These are phyloP conservation scores for Bradypodion pumilum DNA, from an alignment of 2,797 vertebrate species.

Conservation along the genomic window DNA sequence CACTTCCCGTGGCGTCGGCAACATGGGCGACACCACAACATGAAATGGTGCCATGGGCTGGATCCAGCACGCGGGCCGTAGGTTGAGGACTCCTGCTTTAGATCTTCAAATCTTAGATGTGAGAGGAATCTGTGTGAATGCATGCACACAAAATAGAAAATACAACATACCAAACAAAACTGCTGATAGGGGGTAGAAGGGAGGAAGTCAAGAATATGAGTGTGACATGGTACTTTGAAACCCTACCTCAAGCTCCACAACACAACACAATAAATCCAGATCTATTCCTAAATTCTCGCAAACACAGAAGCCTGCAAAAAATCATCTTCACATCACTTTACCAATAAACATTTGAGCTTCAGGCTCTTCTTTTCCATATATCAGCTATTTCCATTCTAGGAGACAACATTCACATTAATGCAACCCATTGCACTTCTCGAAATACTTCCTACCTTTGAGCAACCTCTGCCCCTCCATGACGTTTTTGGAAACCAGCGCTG, in stretches of 20 bases:
- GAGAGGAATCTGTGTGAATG: conserved; percentile 54
- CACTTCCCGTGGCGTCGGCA: too few relatives aligned
- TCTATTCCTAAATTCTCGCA: not conserved
- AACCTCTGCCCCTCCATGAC: conserved; percentile 85
- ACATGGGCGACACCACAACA: too few relatives aligned
- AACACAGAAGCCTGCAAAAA: conserved; percentile 40
- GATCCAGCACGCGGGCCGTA: too few relatives aligned
- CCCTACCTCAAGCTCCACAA: conserved; percentile 52
- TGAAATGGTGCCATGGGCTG: too few relatives aligned
- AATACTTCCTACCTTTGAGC: conserved; percentile 87
- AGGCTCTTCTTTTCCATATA: not conserved
- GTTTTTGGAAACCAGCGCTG: conserved; percentile 85
- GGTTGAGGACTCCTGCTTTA: too few relatives aligned
- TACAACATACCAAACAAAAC: conserved; percentile 46
- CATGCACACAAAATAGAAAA: not conserved
- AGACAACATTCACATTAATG: not conserved
- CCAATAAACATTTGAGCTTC: conserved; percentile 39
- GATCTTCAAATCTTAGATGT: conserved; percentile 55
- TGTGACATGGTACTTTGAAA: not conserved
- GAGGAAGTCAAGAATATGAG: conserved; percentile 49
- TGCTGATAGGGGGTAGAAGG: conserved; percentile 38
- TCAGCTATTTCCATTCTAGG: conserved; percentile 46
- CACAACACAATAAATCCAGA: conserved; percentile 44
- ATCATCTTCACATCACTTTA: conserved; percentile 53
- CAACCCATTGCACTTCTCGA: conserved; percentile 41